Evolutionary conservation across 23 tunicate species (phyloP).

Genomic region (Clavelina lepadiformis): DNA sequence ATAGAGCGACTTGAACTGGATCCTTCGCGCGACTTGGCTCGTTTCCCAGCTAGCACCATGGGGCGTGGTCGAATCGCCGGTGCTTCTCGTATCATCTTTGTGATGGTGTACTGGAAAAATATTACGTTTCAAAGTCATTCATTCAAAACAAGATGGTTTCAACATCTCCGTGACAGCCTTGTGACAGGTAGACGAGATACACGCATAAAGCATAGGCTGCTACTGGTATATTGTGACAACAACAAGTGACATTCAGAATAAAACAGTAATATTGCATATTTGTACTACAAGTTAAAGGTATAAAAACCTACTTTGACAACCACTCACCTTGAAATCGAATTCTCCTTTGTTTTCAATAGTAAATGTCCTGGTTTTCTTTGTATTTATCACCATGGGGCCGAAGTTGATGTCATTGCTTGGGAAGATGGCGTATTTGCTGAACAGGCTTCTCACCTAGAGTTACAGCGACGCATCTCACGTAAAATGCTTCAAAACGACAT

Average conservation of each 20-base stretch:
- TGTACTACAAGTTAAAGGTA: background rate
- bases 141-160: background rate
- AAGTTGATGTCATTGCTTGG: slow-evolving; percentile 96
- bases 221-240: no score
- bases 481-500: no score
- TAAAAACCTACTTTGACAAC: background rate
- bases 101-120: slow-evolving; percentile 61
- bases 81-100: slow-evolving; percentile 71
- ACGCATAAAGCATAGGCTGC: background rate
- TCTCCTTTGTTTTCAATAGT: slow-evolving; percentile 94
- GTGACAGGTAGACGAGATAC: no score
- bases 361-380: slow-evolving; percentile 72
- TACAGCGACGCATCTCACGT: background rate
- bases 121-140: background rate
- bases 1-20: slow-evolving; percentile 85
- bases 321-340: slow-evolving; percentile 86
- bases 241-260: no score
- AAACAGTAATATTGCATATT: background rate
- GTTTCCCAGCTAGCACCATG: slow-evolving; percentile 73
- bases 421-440: slow-evolving; percentile 79
- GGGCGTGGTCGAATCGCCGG: slow-evolving; percentile 74
- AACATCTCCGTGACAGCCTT: background rate
- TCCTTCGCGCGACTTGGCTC: slow-evolving; percentile 76
- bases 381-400: slow-evolving; percentile 90
- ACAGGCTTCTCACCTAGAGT: slow-evolving; percentile 71